Evolutionary conservation across 1,140 invertebrate genomes (phyloP).

Genomic region (Cydia amplana): DNA sequence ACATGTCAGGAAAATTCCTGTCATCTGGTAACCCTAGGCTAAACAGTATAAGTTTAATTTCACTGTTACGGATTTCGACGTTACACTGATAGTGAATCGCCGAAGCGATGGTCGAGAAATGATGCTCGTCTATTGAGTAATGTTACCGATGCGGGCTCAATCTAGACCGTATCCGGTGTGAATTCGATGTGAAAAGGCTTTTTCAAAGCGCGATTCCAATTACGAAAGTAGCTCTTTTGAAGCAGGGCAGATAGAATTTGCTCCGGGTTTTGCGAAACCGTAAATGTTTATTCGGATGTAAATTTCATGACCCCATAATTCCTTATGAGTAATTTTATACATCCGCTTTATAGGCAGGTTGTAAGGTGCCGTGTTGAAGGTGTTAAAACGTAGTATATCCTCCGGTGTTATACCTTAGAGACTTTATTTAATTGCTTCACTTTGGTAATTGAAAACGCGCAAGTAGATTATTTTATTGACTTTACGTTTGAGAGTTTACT

Average conservation of each 20-base stretch:
- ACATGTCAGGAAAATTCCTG: no score
- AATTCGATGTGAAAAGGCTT: constrained; percentile 17
- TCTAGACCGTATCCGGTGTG: constrained; percentile 24
- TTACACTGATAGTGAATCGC: background rate
- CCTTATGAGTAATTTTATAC: constrained; percentile 30
- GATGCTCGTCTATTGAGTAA: background rate
- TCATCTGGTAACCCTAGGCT: no score
- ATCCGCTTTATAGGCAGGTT: constrained; percentile 18
- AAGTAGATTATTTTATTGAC: constrained; percentile 25
- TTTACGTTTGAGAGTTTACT: constrained; percentile 23
- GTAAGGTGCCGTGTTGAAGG: constrained; percentile 26
- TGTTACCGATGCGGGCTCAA: constrained; percentile 15
- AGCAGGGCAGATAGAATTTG: constrained; percentile 12
- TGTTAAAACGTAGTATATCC: constrained; percentile 24
- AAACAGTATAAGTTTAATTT: background rate
- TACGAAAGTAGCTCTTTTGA: constrained; percentile 29
- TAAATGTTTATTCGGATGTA: constrained; percentile 33
- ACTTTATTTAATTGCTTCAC: constrained; percentile 26
- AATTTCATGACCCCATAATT: constrained; percentile 31
- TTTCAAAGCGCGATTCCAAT: constrained; percentile 23
- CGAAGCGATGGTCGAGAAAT: background rate
- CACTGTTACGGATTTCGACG: background rate
- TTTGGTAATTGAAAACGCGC: constrained; percentile 29
- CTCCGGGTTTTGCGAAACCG: constrained; percentile 1
- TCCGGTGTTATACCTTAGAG: background rate